Base-by-base conservation (phyloP, 2,113 vertebrate species). In the Xyliphius kryptos region DNA sequence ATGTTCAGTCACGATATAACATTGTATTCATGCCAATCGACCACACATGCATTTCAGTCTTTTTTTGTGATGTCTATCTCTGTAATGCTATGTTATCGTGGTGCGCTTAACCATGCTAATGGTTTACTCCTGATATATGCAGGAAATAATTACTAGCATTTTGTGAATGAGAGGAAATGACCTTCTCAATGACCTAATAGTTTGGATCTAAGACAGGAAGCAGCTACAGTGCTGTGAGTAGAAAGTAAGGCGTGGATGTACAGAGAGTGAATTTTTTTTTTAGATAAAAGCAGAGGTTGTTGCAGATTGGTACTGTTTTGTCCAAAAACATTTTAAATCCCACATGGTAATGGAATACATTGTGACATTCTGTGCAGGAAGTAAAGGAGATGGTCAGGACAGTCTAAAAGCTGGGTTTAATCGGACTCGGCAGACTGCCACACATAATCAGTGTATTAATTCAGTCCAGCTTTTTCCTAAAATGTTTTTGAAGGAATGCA, bases 161-260 rank as follows among this genome's bases (percentile, higher is more conserved):
- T 75, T 72, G 78, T 76, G 75, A 63, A 68, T 79, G 73, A 79
- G 68, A 69, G 79, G 81, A 86, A 84, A 77, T 80, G 32, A 47
- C 69, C 74, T 67, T 70, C 70, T 14, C 57, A 74, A 74, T 85
- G 80, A 82, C 75, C 75, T 59, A 60, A 68, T 70, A 72, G 75
- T 79, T 79, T 72, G 76, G 78, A 80, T 83, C 74, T 62, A 76
- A 80, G 77, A 78, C 82, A 85, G 86, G 82, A 86, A 85, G 72
- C 79, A 78, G 74, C 75, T 71, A 75, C 43, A 8, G 65, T 17
- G 71, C 66, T 73, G 68, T 54, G 70, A 69, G 72, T 75, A 19
- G 49, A 44, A 50, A 52, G 43, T 17, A 37, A 54, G 16, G 20
- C 3, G 67, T 69, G 73, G 77, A 81, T 79, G 80, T 77, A 76